These are phyloP conservation scores for Octomys mimax DNA, from an alignment of 2,797 vertebrate genomes.

Conservation along the genomic window DNA sequence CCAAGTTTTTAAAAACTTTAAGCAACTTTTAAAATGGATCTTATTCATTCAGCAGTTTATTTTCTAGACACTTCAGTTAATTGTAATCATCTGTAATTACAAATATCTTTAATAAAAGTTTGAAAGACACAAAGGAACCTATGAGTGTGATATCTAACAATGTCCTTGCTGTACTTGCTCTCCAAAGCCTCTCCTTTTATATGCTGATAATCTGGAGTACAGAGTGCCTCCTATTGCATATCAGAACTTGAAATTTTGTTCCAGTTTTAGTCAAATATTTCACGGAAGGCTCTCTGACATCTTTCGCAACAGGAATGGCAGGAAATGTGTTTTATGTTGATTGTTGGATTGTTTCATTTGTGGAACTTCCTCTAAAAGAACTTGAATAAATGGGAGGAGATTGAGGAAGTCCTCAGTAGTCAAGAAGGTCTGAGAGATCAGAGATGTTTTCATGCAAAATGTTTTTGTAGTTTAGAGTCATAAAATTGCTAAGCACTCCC, in stretches of 20 bases:
- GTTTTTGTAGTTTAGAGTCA: slow-evolving; percentile 63
- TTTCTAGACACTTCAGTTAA: slow-evolving; percentile 41
- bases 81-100: slow-evolving; percentile 53
- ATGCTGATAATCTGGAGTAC: slow-evolving; percentile 17
- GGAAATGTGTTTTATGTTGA: slow-evolving; percentile 79
- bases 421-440: slow-evolving; percentile 42
- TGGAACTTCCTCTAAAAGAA: slow-evolving; percentile 75
- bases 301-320: slow-evolving; percentile 68
- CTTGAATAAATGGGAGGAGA: slow-evolving; percentile 55
- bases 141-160: not conserved
- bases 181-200: slow-evolving; percentile 42
- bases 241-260: slow-evolving; percentile 57
- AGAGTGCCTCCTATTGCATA: slow-evolving; percentile 25
- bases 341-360: slow-evolving; percentile 73
- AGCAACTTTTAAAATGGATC: slow-evolving; percentile 58
- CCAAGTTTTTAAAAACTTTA: slow-evolving; percentile 2
- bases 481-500: slow-evolving; percentile 55
- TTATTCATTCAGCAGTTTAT: slow-evolving; percentile 54
- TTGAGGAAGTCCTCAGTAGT: slow-evolving; percentile 67
- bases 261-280: slow-evolving; percentile 17
- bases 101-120: slow-evolving; percentile 46
- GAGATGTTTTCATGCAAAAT: slow-evolving; percentile 66
- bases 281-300: slow-evolving; percentile 34
- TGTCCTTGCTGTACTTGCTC: not conserved
- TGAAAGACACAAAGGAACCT: slow-evolving; percentile 4